phyloP scores from a whole-genome alignment of 2,888 invertebrate genomes.

The Hirtodrosophila confusa region DNA sequence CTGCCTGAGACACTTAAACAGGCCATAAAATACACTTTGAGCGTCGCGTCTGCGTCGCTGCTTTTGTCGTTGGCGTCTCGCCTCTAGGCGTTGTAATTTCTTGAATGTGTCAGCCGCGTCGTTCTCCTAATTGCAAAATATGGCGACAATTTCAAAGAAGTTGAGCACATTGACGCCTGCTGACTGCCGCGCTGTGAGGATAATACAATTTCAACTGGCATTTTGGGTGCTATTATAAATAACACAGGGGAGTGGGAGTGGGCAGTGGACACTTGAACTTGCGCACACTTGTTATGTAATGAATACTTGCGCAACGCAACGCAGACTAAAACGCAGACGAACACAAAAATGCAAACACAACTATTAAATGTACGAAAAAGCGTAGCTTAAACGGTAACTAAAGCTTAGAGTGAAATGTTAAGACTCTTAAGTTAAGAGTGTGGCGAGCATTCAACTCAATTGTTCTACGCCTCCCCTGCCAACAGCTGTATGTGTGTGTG shows the following conservation, averaged over 20 bases:
- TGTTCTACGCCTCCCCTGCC: constrained; percentile 7
- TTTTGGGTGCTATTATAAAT: constrained; percentile 70
- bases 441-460: constrained; percentile 14
- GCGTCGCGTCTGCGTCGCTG: constrained; percentile 39
- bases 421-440: too few relatives aligned
- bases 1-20: constrained; percentile 67
- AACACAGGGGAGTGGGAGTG: constrained; percentile 7
- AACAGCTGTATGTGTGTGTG: constrained; percentile 16
- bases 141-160: constrained; percentile 76
- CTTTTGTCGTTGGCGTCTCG: constrained; percentile 41
- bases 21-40: constrained; percentile 74
- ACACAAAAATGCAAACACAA: constrained; percentile 51
- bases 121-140: constrained; percentile 72
- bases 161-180: constrained; percentile 68
- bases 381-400: constrained; percentile 41
- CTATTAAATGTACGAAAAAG: constrained; percentile 38
- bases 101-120: constrained; percentile 69
- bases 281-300: constrained; percentile 56
- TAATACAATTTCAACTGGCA: constrained; percentile 82
- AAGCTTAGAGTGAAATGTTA: constrained; percentile 4
- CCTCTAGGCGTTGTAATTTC: constrained; percentile 71
- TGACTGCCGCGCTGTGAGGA: constrained; percentile 58
- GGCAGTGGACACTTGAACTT: constrained; percentile 47
- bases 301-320: constrained; percentile 47
- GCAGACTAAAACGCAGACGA: constrained; percentile 28